Evolutionary conservation across 2,113 vertebrate species (phyloP).

Genomic region (Gambusia holbrooki): DNA sequence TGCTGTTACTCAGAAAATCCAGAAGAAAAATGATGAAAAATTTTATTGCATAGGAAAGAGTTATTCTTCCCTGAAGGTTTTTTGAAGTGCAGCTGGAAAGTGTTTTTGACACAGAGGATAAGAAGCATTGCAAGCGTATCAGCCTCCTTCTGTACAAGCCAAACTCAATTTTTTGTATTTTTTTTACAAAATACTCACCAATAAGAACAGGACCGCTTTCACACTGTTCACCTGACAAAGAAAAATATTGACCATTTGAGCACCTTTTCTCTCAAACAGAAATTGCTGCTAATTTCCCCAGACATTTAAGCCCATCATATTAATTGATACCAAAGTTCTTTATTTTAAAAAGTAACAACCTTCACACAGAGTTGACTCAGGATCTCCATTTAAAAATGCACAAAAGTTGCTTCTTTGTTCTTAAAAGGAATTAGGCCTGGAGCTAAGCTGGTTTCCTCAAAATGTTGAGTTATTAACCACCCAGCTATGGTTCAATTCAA

Average conservation of each 20-base stretch:
- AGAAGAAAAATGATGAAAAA: slow-evolving; percentile 35
- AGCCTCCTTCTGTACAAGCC: slow-evolving; percentile 43
- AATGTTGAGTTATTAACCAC: slow-evolving; percentile 38
- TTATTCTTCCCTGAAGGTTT: slow-evolving; percentile 38
- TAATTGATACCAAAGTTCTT: slow-evolving; percentile 31
- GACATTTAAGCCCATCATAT: slow-evolving; percentile 28
- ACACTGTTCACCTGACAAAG: slow-evolving; percentile 20
- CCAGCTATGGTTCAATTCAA: slow-evolving; percentile 34
- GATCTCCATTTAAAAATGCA: slow-evolving; percentile 33
- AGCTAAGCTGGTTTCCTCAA: slow-evolving; percentile 21
- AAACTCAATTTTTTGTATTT: too few relatives aligned
- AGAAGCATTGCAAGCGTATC: slow-evolving; percentile 30
- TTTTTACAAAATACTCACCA: too few relatives aligned
- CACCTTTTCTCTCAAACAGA: slow-evolving; percentile 8
- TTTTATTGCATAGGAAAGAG: slow-evolving; percentile 33
- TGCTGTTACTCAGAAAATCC: slow-evolving; percentile 38
- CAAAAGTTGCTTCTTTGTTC: slow-evolving; percentile 47
- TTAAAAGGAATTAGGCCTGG: slow-evolving; percentile 38
- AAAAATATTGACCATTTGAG: slow-evolving; percentile 35
- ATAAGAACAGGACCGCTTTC: slow-evolving; percentile 10
- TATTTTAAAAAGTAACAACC: slow-evolving; percentile 40
- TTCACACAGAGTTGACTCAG: slow-evolving; percentile 29
- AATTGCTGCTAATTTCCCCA: slow-evolving; percentile 41
- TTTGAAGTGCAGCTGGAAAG: slow-evolving; percentile 72
- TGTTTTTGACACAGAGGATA: slow-evolving; percentile 56